A percentile compares a stretch with the other conserved stretches of the same genome.
Conservation (phyloP, 1,140 invertebrate genomes). For the Platyura marginata region DNA sequence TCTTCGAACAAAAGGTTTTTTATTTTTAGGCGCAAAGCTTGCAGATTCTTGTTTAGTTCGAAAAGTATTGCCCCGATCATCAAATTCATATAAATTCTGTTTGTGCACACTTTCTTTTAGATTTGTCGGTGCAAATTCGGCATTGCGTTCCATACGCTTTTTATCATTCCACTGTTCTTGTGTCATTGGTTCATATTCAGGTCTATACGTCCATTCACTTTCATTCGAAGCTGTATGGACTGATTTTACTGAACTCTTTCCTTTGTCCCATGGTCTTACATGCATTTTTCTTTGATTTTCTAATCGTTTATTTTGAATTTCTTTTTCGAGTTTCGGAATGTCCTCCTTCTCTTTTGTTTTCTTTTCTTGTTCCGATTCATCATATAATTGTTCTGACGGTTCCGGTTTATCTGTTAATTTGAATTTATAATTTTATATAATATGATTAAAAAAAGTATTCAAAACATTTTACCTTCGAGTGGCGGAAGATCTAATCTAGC, state of each 20-base stretch:
- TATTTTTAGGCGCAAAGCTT: slow-evolving; percentile 7
- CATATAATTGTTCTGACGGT: slow-evolving; percentile 27
- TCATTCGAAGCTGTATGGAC: slow-evolving; percentile 3
- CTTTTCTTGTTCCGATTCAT: slow-evolving; percentile 26
- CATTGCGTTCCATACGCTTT: slow-evolving; percentile 39
- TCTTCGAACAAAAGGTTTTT: slow-evolving; percentile 3
- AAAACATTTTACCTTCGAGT: slow-evolving; percentile 17
- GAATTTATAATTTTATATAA: no score
- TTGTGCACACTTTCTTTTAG: slow-evolving; percentile 5
- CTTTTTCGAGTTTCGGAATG: slow-evolving; percentile 16
- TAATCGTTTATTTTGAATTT: slow-evolving; percentile 21
- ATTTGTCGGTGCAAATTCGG: slow-evolving; percentile 46
- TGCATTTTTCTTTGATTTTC: slow-evolving; percentile 31
- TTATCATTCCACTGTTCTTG: slow-evolving; percentile 67
- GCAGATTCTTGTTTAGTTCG: slow-evolving; percentile 15
- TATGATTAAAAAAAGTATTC: background rate
- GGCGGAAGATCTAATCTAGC: slow-evolving; percentile 55
- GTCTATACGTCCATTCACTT: slow-evolving; percentile 24
- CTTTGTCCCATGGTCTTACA: slow-evolving; percentile 47
- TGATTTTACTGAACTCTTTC: slow-evolving; percentile 25
- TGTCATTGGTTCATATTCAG: slow-evolving; percentile 35
- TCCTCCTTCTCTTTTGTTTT: slow-evolving; percentile 24
- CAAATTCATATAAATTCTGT: no score
- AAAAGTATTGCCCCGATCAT: slow-evolving; percentile 11
- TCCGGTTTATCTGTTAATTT: slow-evolving; percentile 20